These are phyloP conservation scores for Zapus hudsonius DNA, from an alignment of 2,113 vertebrate genomes.

Conservation along the genomic window DNA sequence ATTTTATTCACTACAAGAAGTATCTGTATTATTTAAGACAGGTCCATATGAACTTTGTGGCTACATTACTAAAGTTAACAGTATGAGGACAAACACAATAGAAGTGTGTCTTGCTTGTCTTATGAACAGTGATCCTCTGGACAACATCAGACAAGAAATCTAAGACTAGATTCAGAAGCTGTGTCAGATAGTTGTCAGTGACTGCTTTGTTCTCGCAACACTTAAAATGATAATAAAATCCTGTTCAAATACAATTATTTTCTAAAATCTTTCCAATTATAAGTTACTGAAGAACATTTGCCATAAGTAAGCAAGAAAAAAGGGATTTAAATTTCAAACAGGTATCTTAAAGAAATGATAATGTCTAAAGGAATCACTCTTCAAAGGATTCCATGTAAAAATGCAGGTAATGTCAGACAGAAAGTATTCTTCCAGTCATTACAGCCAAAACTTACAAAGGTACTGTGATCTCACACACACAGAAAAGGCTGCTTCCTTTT, in stretches of 20 bases:
- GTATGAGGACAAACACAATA: neutral
- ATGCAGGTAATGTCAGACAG: neutral
- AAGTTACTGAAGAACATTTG: neutral
- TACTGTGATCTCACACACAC: neutral
- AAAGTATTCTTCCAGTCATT: slow-evolving; percentile 6
- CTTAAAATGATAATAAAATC: neutral
- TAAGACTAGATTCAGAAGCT: neutral
- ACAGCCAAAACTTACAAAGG: neutral
- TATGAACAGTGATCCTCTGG: neutral
- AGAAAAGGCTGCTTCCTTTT: neutral
- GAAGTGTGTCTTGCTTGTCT: neutral
- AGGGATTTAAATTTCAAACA: neutral
- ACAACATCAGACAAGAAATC: neutral
- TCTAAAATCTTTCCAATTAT: slow-evolving; percentile 25
- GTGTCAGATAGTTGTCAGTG: neutral
- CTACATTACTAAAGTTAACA: slow-evolving; percentile 10
- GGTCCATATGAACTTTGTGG: neutral
- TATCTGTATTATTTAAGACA: neutral
- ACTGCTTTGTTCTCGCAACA: neutral
- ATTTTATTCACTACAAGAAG: slow-evolving; percentile 35
- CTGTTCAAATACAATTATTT: slow-evolving; percentile 28
- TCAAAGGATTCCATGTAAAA: slow-evolving; percentile 33
- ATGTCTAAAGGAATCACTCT: neutral
- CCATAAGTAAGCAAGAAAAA: slow-evolving; percentile 10
- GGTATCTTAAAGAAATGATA: neutral